Evolutionary conservation across 2,797 vertebrate genomes (phyloP), one percentile per base, ranked within the genome.

Genomic region (Chromis chromis): DNA sequence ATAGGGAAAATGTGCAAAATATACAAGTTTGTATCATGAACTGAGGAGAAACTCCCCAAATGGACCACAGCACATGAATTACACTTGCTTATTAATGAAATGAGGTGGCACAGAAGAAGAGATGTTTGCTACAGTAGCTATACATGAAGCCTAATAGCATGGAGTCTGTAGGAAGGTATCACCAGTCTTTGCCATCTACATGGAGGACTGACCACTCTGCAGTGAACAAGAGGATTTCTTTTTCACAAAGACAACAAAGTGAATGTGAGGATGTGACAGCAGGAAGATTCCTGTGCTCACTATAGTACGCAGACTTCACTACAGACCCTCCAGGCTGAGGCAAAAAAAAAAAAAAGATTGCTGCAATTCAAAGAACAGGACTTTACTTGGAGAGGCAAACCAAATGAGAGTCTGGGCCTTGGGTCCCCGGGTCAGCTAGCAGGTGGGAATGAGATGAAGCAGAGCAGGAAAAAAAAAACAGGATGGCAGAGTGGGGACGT

Each of bases 401-500:
- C 90, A 89, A 94, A 94, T 93, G 66, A 83, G 82, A 86, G 89
- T 87, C 79, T 86, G 89, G 65, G 86, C 71, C 76, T 74, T 78
- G 86, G 92, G 93, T 91, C 82, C 74, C 76, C 82, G 61, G 93
- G 93, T 94, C 93, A 94, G 93, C 91, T 86, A 94, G 94, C 91
- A 95, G 94, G 96, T 94, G 94, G 94, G 88, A 90, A 93, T 92
- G 92, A 80, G 79, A 93, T 90, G 88, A 90, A 94, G 92, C 76
- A 92, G 90, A 95, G 92, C 88, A 79, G 70, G 50, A 5, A 19
- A 59, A 54, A 76, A 62, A 88, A 88, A 92, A 80, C 73, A 84
- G 82, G 79, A 92, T 94, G 94, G 90, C 82, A 73, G 84, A 84
- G 89, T 74, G 65, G 77, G 85, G 78, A 91, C 79, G 85, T 91